Evolutionary conservation across 2,113 vertebrate species (phyloP).

Genomic region (Solenodon paradoxus): DNA sequence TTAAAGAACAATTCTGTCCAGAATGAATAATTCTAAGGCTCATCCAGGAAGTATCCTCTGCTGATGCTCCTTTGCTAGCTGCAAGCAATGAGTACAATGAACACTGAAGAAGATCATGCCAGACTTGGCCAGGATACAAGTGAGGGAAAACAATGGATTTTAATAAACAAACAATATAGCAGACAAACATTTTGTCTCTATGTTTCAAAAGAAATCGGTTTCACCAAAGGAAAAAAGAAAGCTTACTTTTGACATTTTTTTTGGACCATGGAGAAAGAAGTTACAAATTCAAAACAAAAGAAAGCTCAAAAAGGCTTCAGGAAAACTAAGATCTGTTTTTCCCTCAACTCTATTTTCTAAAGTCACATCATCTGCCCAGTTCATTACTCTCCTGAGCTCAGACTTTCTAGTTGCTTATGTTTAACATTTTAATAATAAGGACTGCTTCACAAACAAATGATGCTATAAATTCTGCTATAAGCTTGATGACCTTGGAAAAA

Average conservation of each 20-base stretch:
- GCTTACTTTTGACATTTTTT: not conserved
- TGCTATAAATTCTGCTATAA: not conserved
- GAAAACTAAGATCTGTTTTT: not conserved
- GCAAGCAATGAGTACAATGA: not conserved
- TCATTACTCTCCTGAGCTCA: not conserved
- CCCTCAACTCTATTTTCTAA: not conserved
- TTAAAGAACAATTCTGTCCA: not conserved
- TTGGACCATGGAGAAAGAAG: not conserved
- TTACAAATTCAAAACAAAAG: not conserved
- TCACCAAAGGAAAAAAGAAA: constrained; percentile 22
- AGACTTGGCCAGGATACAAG: not conserved
- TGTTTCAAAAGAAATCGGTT: constrained; percentile 5
- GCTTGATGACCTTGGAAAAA: not conserved
- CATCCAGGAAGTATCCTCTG: not conserved
- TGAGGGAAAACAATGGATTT: not conserved
- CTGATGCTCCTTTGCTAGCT: not conserved
- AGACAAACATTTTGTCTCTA: not conserved
- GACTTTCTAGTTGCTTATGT: not conserved
- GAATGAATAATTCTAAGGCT: not conserved
- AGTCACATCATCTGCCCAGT: not conserved
- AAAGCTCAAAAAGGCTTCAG: not conserved
- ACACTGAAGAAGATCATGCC: accelerated
- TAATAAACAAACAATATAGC: not conserved
- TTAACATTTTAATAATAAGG: not conserved
- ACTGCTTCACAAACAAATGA: not conserved